These are phyloP conservation scores for Neogobius melanostomus DNA, from an alignment of 2,113 vertebrate genomes.

Conservation along the genomic window DNA sequence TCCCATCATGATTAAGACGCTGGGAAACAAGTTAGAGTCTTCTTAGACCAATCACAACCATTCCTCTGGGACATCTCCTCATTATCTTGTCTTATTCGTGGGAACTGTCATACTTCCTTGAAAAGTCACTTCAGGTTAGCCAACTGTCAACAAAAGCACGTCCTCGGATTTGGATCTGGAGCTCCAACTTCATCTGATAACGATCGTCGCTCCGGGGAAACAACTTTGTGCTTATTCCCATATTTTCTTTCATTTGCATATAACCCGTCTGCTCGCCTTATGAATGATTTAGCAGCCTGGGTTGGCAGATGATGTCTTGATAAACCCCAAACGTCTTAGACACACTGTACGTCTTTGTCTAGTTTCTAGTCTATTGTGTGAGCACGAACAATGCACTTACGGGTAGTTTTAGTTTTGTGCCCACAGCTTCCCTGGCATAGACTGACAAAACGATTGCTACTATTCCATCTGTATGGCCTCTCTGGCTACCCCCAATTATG, in stretches of 20 bases:
- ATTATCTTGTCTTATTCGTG: neutral
- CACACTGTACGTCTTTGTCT: neutral
- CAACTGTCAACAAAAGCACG: neutral
- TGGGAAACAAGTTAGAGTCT: too few relatives aligned
- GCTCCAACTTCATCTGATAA: conserved; percentile 1
- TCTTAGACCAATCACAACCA: too few relatives aligned
- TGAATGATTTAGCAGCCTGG: conserved; percentile 26
- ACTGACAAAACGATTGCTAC: too few relatives aligned
- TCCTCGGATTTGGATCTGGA: neutral
- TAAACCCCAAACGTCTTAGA: neutral
- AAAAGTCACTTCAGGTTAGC: neutral
- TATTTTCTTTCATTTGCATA: conserved; percentile 6
- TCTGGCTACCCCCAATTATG: too few relatives aligned
- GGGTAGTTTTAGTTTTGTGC: too few relatives aligned
- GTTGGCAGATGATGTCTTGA: conserved; percentile 5
- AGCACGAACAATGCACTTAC: too few relatives aligned
- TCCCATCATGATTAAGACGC: too few relatives aligned
- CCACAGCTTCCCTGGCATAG: too few relatives aligned
- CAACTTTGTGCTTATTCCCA: neutral
- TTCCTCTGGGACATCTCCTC: too few relatives aligned
- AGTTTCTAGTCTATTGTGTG: conserved; percentile 8
- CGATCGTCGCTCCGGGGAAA: neutral
- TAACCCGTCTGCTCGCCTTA: neutral
- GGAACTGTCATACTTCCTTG: neutral
- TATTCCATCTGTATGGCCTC: too few relatives aligned